Conservation (phyloP, 1,140 invertebrate species). For the Matsumurasca onukii region DNA sequence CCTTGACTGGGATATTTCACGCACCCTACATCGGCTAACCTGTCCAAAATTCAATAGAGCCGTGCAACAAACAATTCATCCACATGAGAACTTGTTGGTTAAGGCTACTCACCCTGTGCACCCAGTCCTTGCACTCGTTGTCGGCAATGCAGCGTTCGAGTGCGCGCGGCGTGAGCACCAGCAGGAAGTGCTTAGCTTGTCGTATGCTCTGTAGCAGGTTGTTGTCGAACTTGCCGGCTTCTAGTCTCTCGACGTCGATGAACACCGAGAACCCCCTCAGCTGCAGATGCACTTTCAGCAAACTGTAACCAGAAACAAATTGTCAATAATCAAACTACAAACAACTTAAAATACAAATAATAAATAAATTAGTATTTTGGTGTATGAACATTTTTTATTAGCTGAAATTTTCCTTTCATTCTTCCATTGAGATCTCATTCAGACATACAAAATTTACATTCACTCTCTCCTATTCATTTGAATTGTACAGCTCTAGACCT, state of each 20-base stretch:
- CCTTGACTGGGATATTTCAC: neutral
- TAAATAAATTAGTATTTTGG: too few species aligned
- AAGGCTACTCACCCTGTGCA: constrained; percentile 83
- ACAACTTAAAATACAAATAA: too few species aligned
- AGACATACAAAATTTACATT: too few species aligned
- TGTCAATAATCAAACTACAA: constrained; percentile 27
- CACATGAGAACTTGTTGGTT: too few species aligned
- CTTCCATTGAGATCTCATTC: too few species aligned
- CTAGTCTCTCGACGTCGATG: constrained; percentile 91
- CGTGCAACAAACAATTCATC: neutral
- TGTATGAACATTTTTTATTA: too few species aligned
- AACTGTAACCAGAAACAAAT: constrained; percentile 51
- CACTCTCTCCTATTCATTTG: too few species aligned
- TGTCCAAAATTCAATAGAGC: too few species aligned
- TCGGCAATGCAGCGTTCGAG: constrained; percentile 93
- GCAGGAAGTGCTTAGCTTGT: constrained; percentile 94
- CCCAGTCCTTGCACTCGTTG: constrained; percentile 96
- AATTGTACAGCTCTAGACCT: too few species aligned
- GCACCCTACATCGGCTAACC: neutral
- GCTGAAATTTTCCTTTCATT: too few species aligned
- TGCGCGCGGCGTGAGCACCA: constrained; percentile 93
- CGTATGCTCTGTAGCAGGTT: constrained; percentile 95
- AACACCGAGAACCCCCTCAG: constrained; percentile 92
- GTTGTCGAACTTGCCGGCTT: constrained; percentile 99
- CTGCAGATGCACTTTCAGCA: constrained; percentile 93